Evolutionary conservation across 2,888 invertebrate genomes (phyloP).

Genomic region (Apamea anceps): DNA sequence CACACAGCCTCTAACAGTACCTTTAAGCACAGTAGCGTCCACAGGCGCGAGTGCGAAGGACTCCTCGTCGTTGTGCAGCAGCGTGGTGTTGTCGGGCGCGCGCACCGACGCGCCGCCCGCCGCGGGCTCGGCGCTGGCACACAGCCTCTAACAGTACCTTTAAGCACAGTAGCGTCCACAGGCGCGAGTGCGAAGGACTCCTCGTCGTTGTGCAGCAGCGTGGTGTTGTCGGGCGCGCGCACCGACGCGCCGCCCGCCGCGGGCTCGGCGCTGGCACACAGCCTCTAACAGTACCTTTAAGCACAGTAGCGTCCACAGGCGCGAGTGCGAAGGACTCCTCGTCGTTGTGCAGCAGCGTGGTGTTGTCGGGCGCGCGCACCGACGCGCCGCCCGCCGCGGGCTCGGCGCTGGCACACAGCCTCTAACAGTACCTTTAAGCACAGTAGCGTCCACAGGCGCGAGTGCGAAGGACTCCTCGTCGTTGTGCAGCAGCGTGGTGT

Average conservation of each 20-base stretch:
- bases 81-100: constrained; percentile 94
- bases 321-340: constrained; percentile 99
- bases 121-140: too few species aligned
- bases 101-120: constrained; percentile 61
- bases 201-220: constrained; percentile 97
- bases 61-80: constrained; percentile 98
- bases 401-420: too few species aligned
- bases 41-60: constrained; percentile 99
- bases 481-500: constrained; percentile 96
- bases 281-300: constrained; percentile 91
- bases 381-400: too few species aligned
- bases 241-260: constrained; percentile 67
- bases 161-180: constrained; percentile 97
- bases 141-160: constrained; percentile 88
- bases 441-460: constrained; percentile 98
- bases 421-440: constrained; percentile 92
- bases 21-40: constrained; percentile 97
- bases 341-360: constrained; percentile 97
- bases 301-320: constrained; percentile 97
- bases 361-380: constrained; percentile 91
- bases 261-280: constrained; percentile 72
- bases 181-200: constrained; percentile 99
- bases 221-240: constrained; percentile 93
- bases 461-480: constrained; percentile 99
- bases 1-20: constrained; percentile 75